A percentile compares a stretch with the other conserved stretches of the same genome.
These are phyloP conservation scores for Muntiacus reevesi DNA, from an alignment of 2,113 vertebrate genomes.

Conservation along the genomic window DNA sequence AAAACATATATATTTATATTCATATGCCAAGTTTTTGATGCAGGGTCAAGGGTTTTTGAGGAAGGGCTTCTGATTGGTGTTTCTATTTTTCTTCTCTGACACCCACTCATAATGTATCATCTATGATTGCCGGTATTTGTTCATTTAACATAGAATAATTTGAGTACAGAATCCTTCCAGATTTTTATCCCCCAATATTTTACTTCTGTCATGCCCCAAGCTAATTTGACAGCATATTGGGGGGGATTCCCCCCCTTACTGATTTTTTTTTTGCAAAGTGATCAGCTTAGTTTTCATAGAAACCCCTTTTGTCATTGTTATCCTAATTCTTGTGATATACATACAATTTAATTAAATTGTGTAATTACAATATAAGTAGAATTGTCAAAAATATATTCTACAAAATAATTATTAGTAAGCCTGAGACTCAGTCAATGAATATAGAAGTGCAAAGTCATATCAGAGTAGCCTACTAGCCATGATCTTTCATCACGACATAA, in stretches of 20 bases:
- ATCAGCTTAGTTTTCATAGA: constrained; percentile 14
- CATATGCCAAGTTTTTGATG: neutral
- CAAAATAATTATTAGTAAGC: constrained; percentile 2
- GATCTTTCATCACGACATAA: neutral
- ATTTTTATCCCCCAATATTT: neutral
- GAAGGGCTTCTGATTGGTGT: neutral
- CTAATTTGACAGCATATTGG: neutral
- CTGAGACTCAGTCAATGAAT: neutral
- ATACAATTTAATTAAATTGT: neutral
- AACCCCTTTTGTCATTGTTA: neutral
- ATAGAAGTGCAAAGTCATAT: neutral
- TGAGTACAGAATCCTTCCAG: neutral
- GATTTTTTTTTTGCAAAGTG: neutral
- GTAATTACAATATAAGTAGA: neutral
- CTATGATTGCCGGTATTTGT: neutral
- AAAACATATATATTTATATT: neutral
- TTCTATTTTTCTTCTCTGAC: neutral
- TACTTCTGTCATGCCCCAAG: neutral
- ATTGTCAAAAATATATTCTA: constrained; percentile 17
- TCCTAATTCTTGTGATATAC: neutral
- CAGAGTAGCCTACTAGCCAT: neutral
- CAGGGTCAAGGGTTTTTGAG: neutral
- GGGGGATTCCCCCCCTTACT: neutral
- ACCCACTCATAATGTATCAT: neutral
- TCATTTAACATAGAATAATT: neutral